Base-by-base conservation (phyloP, 2,797 vertebrate species). In the Tachyglossus aculeatus region DNA sequence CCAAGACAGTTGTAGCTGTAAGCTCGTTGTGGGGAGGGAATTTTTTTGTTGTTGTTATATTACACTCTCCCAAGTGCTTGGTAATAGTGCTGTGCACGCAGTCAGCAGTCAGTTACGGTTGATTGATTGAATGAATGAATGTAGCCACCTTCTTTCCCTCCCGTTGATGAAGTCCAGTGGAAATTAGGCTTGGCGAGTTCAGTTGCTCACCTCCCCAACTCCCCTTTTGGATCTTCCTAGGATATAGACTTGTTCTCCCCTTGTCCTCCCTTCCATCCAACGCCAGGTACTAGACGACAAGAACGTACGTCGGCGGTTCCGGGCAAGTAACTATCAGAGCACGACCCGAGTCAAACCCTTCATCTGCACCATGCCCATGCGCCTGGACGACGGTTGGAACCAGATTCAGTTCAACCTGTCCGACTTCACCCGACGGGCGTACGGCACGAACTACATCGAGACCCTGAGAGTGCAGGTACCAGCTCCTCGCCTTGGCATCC, bases 321-420 rank as follows among this genome's bases (percentile, higher is more conserved):
- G 98, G 31, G 97, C 96, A 0, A 98, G 97, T 71, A 99, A 98
- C 87, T 99, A 98, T 81, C 98, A 98, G 92, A 98, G 96, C 83
- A 98, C 96, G 0, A 98, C 98, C 0, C 92, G 97, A 1, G 98
- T 99, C 74, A 99, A 98, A 72, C 98, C 97, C 0, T 99, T 98
- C 87, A 98, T 98, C 91, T 99, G 97, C 72, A 98, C 97, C 39
- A 99, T 99, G 97, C 97, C 98, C 25, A 98, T 99, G 96, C 88
- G 96, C 39, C 93, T 99, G 67, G 97, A 98, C 0, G 96, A 98
- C 0, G 97, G 98, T 88, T 99, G 98, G 98, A 99, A 99, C 91
- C 98, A 99, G 87, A 99, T 99, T 64, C 98, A 99, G 90, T 98
- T 99, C 87, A 99, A 99, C 88, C 88, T 99, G 47, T 96, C 96